Base-by-base conservation (phyloP, 2,888 invertebrate genomes). In the Amphipyra tragopoginis region DNA sequence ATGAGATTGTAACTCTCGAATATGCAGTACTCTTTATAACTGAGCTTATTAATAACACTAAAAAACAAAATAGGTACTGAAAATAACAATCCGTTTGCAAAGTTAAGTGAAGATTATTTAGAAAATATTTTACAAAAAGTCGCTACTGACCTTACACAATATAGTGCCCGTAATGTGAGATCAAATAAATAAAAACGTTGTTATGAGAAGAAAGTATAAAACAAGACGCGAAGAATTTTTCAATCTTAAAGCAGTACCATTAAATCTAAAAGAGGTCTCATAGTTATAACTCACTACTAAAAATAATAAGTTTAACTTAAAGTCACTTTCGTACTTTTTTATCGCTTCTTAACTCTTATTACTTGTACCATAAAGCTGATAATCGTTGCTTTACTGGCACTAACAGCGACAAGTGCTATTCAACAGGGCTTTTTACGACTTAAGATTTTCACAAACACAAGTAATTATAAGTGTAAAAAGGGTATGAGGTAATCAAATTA, bases 311-410 rank as follows among this genome's bases (percentile, higher is more conserved):
- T 58, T n/a, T 8, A 47, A 15, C 29, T 51, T 14, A 44, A 48
- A 43, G 64, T 56, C 39, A 26, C 51, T 69, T 58, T 68, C 14
- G 59, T 71, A 69, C 45, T 51, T 67, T 59, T 65, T 44, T 58
- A 77, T 81, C 33, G 40, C 54, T 42, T 64, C 49, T 53, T 60
- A 44, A 56, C 71, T 81, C 82, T 72, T 73, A 55, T 82, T 56
- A 74, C 81, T 85, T 81, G 68, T 5, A 54, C 80, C 81, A 68
- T 81, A 72, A 79, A 77, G 73, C 70, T 82, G 85, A 86, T 89
- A 87, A 86, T 88, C 83, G 84, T 78, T 79, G 77, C 79, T 87
- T 87, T 85, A 88, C 83, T 86, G 82, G 79, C 83, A 83, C 81
- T 86, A 87, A 88, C 81, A 79, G 80, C 76, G 79, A 77, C 76